phyloP scores from a whole-genome alignment of 2,888 invertebrate genomes.

The Lampropteryx suffumata region DNA sequence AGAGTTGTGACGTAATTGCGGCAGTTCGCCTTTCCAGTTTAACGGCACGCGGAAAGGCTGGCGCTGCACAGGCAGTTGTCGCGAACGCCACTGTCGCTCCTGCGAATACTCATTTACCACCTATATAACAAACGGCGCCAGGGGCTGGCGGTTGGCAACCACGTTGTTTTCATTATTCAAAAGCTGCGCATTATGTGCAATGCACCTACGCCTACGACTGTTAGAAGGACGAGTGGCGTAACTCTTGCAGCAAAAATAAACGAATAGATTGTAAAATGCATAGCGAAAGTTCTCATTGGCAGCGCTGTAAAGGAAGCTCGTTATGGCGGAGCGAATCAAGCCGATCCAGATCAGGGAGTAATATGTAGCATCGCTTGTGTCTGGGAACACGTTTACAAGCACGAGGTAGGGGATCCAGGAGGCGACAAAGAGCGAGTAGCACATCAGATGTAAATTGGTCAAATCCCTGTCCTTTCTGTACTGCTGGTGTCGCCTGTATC shows the following conservation, averaged over 20 bases:
- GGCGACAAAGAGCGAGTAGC: conserved; percentile 84
- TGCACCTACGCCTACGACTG: conserved; percentile 75
- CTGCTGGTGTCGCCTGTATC: conserved; percentile 84
- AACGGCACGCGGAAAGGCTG: neutral
- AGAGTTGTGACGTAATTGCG: conserved; percentile 6
- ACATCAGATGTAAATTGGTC: conserved; percentile 85
- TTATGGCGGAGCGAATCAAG: conserved; percentile 86
- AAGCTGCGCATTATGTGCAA: neutral
- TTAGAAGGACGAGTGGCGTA: conserved; percentile 82
- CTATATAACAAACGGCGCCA: neutral
- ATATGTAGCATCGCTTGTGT: conserved; percentile 77
- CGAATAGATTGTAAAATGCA: conserved; percentile 88
- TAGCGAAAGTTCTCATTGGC: conserved; percentile 87
- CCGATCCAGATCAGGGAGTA: conserved; percentile 88
- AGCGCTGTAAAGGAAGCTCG: conserved; percentile 84
- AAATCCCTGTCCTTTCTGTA: conserved; percentile 85
- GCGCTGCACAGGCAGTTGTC: no score
- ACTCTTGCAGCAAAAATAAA: conserved; percentile 91
- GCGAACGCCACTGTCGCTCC: neutral
- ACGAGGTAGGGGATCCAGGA: conserved; percentile 88
- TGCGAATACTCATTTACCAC: neutral
- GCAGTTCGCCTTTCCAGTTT: conserved; percentile 8
- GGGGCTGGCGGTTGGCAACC: conserved; percentile 29
- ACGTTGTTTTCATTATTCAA: neutral
- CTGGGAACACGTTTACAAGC: conserved; percentile 78